Percentiles rank a stretch among this genome's conserved stretches.
Evolutionary conservation across 2,888 invertebrate species (phyloP).

Genomic region (Trachelus tabidus): DNA sequence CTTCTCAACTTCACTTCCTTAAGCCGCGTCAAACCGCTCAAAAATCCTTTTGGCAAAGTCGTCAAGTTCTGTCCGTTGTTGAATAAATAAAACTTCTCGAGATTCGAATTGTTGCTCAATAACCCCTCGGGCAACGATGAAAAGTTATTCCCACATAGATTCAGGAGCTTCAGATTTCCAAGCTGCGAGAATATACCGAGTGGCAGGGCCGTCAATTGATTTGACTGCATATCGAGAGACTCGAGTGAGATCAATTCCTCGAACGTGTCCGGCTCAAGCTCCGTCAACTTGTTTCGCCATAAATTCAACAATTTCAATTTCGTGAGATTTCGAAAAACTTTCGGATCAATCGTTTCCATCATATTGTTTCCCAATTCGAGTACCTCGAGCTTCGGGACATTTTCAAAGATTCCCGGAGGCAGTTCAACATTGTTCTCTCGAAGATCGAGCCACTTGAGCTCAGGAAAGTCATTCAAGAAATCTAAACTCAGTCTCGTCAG

Average conservation of each 20-base stretch:
- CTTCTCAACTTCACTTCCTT: slow-evolving; percentile 70
- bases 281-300: slow-evolving; percentile 76
- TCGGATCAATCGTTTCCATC: slow-evolving; percentile 71
- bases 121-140: slow-evolving; percentile 72
- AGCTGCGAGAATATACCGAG: slow-evolving; percentile 73
- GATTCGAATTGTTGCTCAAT: slow-evolving; percentile 69
- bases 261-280: slow-evolving; percentile 74
- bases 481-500: slow-evolving; percentile 73
- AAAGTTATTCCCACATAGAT: slow-evolving; percentile 77
- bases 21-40: slow-evolving; percentile 72
- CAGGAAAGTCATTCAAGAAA: slow-evolving; percentile 71
- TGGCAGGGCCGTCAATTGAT: slow-evolving; percentile 73
- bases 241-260: slow-evolving; percentile 73
- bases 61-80: slow-evolving; percentile 67
- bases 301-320: slow-evolving; percentile 74
- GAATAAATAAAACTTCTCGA: slow-evolving; percentile 65
- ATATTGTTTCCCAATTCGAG: slow-evolving; percentile 78
- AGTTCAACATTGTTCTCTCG: slow-evolving; percentile 30
- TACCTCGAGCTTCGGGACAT: slow-evolving; percentile 65
- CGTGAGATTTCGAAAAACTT: slow-evolving; percentile 73
- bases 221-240: slow-evolving; percentile 77
- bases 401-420: slow-evolving; percentile 43
- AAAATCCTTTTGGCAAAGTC: slow-evolving; percentile 71
- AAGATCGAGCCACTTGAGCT: slow-evolving; percentile 75
- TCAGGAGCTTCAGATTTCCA: slow-evolving; percentile 72